Percentiles rank a stretch among this genome's conserved stretches.
Evolutionary conservation across 2,797 vertebrate species (phyloP).

Genomic region (Scolopax bukidnonensis): DNA sequence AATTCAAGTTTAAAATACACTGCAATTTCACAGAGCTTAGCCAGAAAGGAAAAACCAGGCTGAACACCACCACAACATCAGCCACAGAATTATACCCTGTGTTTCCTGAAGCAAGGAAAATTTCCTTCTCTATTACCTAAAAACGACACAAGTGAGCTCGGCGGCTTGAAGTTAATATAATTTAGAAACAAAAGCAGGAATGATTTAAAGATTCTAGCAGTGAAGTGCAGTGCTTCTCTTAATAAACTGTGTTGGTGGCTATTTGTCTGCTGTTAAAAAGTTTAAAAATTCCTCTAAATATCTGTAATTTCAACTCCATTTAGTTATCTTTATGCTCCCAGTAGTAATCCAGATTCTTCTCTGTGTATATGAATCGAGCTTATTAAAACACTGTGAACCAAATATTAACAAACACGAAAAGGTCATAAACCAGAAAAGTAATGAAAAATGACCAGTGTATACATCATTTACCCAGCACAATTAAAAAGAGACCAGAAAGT

Average conservation of each 20-base stretch:
- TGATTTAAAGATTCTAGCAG: neutral
- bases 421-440: neutral
- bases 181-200: neutral
- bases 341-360: neutral
- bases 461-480: neutral
- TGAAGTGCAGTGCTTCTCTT: neutral
- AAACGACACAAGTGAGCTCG: conserved; percentile 17
- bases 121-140: conserved; percentile 38
- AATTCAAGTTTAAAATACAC: neutral
- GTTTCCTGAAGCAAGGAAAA: conserved; percentile 45
- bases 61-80: neutral
- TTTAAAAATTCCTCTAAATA: neutral
- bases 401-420: neutral
- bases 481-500: neutral
- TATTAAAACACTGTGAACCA: neutral
- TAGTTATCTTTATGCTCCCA: neutral
- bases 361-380: neutral
- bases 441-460: neutral
- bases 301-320: neutral
- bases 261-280: neutral
- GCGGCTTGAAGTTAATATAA: conserved; percentile 2
- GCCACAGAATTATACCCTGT: conserved; percentile 63
- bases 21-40: neutral
- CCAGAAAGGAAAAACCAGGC: neutral
- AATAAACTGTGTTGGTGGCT: neutral